Base-by-base conservation (phyloP, 2,888 invertebrate species). In the Andrena bicolor region DNA sequence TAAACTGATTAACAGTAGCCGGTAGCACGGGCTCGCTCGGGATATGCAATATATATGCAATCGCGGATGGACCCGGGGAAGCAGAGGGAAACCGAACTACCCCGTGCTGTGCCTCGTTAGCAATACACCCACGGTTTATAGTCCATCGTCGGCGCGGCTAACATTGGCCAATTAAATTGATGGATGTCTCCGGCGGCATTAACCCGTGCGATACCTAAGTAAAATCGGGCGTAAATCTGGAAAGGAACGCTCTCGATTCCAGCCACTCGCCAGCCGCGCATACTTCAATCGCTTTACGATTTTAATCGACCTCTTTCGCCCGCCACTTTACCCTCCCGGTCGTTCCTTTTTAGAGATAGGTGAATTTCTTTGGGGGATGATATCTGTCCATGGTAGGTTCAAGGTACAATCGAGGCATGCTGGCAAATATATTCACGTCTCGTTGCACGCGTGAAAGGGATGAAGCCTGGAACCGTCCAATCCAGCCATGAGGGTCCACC, bases 101-200 rank as follows among this genome's bases (percentile, higher is more conserved):
- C 90, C 90, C 88, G 86, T 84, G 89, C 91, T 90, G 90, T 86
- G 91, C 91, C 93, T 92, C 93, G 93, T 93, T 93, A 92, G 92
- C 91, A 88, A 91, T 91, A 90, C 90, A 86, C 88, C 89, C 85
- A 85, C 80, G 90, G 90, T 93, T 93, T 94, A 94, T 93, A 92
- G 93, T 91, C 93, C 93, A 93, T 93, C 93, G 93, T 93, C 93
- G 92, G 91, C 91, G 92, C 91, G 93, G 93, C 93, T 93, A 94
- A 93, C 94, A 93, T 93, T 93, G 92, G 91, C 93, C 94, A 93
- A 93, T 93, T 93, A 93, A 93, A 94, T 94, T 93, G 94, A 93
- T 94, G 93, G 93, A 94, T 93, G 93, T 92, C 92, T 89, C 89
- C 87, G 77, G 85, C 76, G 84, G 84, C 91, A 89, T 93, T 93